Conservation (phyloP, 2,888 invertebrate genomes). For the Parnassius orleans region DNA sequence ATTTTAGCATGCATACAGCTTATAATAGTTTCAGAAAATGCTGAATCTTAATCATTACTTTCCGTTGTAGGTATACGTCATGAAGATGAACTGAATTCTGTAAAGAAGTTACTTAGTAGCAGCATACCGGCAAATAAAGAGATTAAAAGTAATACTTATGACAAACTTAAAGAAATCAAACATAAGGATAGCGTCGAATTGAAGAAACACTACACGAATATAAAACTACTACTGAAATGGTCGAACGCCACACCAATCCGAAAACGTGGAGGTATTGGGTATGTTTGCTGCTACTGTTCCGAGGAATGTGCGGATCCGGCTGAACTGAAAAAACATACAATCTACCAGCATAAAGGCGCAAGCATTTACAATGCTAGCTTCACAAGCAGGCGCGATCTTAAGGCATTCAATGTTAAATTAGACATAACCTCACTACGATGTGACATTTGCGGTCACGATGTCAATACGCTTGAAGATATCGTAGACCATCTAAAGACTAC, state of each 20-base stretch:
- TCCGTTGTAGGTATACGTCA: no score
- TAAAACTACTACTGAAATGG: slow-evolving; percentile 47
- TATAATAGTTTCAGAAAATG: no score
- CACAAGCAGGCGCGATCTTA: slow-evolving; percentile 9
- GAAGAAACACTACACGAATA: slow-evolving; percentile 49
- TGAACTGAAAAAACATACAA: slow-evolving; percentile 53
- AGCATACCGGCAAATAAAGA: no score
- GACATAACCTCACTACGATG: slow-evolving; percentile 56
- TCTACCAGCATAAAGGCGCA: slow-evolving; percentile 41
- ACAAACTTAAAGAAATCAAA: slow-evolving; percentile 1
- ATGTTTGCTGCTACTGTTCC: slow-evolving; percentile 55
- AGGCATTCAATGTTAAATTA: slow-evolving; percentile 40
- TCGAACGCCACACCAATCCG: slow-evolving; percentile 66
- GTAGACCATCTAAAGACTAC: background rate
- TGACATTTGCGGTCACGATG: slow-evolving; percentile 39
- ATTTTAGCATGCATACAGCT: no score
- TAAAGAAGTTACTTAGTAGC: no score
- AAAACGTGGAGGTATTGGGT: slow-evolving; percentile 50
- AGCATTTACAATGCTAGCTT: slow-evolving; percentile 28
- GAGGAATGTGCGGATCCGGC: slow-evolving; percentile 47
- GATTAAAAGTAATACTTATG: background rate
- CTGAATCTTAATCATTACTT: no score
- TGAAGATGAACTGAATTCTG: no score
- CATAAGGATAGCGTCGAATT: slow-evolving; percentile 27
- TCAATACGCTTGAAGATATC: slow-evolving; percentile 27